Evolutionary conservation across 2,113 vertebrate genomes (phyloP).

Genomic region (Pedionomus torquatus): DNA sequence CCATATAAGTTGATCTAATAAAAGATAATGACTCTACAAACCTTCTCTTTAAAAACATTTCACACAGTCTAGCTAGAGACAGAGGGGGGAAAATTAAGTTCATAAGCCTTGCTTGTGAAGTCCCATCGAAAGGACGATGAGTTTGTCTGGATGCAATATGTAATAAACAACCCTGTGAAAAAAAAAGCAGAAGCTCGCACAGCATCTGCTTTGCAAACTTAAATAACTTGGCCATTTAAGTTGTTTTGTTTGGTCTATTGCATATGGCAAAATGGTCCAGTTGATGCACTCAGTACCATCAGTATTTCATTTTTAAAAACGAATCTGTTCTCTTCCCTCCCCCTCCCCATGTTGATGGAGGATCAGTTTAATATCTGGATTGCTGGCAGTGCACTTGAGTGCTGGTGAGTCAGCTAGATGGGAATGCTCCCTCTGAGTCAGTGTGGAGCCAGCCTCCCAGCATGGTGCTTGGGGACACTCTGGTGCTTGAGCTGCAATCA

Average conservation of each 20-base stretch:
- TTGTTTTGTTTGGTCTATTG: conserved; percentile 62
- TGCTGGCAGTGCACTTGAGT: conserved; percentile 57
- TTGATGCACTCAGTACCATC: conserved; percentile 47
- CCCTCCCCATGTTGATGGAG: conserved; percentile 17
- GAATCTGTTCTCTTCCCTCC: background rate
- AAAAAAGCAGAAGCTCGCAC: conserved; percentile 37
- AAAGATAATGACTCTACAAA: conserved; percentile 31
- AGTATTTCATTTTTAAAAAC: conserved; percentile 52
- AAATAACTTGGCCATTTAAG: conserved; percentile 61
- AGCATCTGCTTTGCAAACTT: conserved; percentile 67
- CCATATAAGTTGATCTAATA: background rate
- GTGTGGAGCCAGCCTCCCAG: conserved; percentile 66
- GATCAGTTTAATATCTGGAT: conserved; percentile 60
- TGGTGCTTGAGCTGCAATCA: conserved; percentile 59
- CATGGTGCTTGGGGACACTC: conserved; percentile 68
- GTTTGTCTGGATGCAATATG: conserved; percentile 66
- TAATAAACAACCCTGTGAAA: conserved; percentile 59
- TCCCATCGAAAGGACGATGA: background rate
- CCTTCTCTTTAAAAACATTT: conserved; percentile 25
- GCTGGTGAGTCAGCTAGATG: conserved; percentile 65
- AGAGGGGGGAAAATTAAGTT: conserved; percentile 16
- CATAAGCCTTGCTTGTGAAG: conserved; percentile 22
- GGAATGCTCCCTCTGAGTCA: conserved; percentile 67
- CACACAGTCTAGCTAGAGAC: conserved; percentile 23
- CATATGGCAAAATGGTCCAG: conserved; percentile 61